These are phyloP conservation scores for Stigmatopora argus DNA, from an alignment of 2,113 vertebrate genomes.

Conservation along the genomic window DNA sequence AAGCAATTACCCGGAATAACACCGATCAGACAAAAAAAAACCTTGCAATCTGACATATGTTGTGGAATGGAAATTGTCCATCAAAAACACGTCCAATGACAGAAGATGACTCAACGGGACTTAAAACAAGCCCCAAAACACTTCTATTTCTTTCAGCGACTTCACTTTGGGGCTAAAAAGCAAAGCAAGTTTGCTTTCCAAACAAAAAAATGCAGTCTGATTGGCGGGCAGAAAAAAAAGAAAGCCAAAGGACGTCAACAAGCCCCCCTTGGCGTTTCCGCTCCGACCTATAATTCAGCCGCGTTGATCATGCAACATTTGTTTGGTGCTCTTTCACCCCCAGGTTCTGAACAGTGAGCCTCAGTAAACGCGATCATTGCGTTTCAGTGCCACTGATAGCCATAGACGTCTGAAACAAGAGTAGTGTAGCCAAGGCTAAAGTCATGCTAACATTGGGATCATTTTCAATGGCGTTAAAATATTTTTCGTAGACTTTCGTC, in stretches of 20 bases:
- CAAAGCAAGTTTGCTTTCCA: not conserved
- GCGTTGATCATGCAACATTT: conserved; percentile 58
- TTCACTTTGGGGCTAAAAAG: not conserved
- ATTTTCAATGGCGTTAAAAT: no score
- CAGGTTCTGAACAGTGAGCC: conserved; percentile 34
- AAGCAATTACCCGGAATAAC: conserved; percentile 31
- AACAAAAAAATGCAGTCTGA: not conserved
- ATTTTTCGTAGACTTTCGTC: no score
- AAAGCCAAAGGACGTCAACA: not conserved
- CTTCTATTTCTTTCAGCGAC: not conserved
- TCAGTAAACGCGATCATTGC: conserved; percentile 25
- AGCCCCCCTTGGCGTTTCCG: not conserved
- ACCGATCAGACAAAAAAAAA: conserved; percentile 11
- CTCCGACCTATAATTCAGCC: conserved; percentile 35
- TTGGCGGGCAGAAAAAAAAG: not conserved
- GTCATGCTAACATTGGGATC: no score
- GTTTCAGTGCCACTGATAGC: no score
- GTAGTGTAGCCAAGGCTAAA: no score
- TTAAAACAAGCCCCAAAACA: not conserved
- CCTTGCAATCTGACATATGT: conserved; percentile 9
- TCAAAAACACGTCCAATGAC: conserved; percentile 1
- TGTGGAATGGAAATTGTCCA: conserved; percentile 23
- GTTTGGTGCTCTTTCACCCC: conserved; percentile 51
- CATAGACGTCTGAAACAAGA: conserved; percentile 23
- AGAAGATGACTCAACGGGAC: not conserved